phyloP scores from a whole-genome alignment of 1,140 invertebrate species.

The Oedothorax gibbosus region DNA sequence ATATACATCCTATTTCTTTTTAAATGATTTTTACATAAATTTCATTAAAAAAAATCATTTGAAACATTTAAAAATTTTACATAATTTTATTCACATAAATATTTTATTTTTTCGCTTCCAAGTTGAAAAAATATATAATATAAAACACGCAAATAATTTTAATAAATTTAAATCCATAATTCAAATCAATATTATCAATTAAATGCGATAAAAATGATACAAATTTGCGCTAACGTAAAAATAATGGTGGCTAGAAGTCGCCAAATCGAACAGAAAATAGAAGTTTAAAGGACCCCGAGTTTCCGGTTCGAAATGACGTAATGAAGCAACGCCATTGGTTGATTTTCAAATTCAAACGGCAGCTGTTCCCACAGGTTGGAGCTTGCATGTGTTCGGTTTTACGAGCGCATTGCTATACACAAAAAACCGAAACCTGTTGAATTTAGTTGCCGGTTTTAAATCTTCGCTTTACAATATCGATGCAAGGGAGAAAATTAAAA shows the following conservation, averaged over 20 bases:
- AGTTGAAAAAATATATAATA: no score
- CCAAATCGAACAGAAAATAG: conserved; percentile 1
- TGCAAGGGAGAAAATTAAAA: no score
- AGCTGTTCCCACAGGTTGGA: conserved; percentile 41
- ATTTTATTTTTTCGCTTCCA: no score
- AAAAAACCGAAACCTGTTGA: conserved; percentile 41
- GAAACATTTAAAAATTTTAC: no score
- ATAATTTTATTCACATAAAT: no score
- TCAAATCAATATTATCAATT: no score
- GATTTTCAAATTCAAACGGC: conserved; percentile 52
- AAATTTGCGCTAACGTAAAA: conserved; percentile 16
- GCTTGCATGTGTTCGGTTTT: conserved; percentile 27
- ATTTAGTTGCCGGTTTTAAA: neutral
- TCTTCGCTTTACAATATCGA: neutral
- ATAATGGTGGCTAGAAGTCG: neutral
- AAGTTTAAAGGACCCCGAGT: conserved; percentile 38
- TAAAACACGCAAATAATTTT: no score
- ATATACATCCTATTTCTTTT: no score
- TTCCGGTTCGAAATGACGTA: conserved; percentile 45
- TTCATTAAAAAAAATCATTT: no score
- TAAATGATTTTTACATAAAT: no score
- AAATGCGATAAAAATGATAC: neutral
- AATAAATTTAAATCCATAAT: no score
- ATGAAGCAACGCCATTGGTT: conserved; percentile 21
- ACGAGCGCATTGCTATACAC: conserved; percentile 10